Conservation (phyloP, 2,888 invertebrate genomes). For the Eupeodes latifasciatus region DNA sequence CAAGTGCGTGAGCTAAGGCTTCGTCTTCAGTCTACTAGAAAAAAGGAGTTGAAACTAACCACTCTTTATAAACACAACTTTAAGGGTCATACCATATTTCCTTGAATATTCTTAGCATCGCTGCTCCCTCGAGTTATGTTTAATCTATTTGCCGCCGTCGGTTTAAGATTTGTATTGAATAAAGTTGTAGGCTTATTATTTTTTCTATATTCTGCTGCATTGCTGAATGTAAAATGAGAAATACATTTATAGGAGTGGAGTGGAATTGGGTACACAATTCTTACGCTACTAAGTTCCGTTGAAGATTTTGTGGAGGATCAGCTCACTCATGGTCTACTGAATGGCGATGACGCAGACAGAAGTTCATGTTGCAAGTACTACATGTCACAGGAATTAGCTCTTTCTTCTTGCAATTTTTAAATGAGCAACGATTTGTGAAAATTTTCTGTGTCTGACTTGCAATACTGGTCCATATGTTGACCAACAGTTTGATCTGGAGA, state of each 20-base stretch:
- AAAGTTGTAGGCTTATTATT: no score
- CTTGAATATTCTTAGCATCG: no score
- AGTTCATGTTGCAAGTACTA: conserved; percentile 92
- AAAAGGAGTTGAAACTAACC: neutral
- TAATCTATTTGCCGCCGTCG: no score
- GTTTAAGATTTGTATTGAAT: no score
- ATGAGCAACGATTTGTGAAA: conserved; percentile 93
- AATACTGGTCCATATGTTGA: conserved; percentile 96
- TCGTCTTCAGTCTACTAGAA: conserved; percentile 92
- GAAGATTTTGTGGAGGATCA: no score
- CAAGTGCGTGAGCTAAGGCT: conserved; percentile 93
- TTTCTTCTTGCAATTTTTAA: conserved; percentile 94
- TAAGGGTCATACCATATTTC: conserved; percentile 86
- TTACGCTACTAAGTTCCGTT: no score
- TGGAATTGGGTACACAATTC: no score
- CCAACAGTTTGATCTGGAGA: no score
- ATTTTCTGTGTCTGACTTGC: conserved; percentile 94
- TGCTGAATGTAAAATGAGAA: no score
- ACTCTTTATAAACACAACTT: neutral
- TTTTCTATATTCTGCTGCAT: no score
- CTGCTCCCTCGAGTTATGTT: no score
- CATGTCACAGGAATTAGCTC: conserved; percentile 94
- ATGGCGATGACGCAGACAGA: conserved; percentile 95
- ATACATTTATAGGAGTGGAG: no score
- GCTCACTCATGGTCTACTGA: conserved; percentile 90